Evolutionary conservation across 1,140 invertebrate genomes (phyloP).

Genomic region (Eubasilissa regina): DNA sequence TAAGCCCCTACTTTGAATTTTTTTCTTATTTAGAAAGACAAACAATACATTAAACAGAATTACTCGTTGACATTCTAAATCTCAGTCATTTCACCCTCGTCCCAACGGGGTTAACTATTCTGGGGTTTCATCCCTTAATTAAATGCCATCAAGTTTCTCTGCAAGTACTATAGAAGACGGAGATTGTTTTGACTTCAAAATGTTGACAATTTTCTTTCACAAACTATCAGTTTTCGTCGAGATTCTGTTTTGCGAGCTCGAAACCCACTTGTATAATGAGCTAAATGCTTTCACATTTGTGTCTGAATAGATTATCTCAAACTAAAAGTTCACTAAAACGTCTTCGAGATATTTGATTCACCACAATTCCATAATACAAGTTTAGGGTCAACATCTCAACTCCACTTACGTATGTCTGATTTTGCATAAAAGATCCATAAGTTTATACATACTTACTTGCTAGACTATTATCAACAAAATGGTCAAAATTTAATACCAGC

Average conservation of each 20-base stretch:
- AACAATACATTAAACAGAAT: constrained; percentile 3
- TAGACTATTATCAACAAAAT: no score
- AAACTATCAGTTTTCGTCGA: background rate
- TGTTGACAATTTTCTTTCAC: background rate
- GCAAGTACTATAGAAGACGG: constrained; percentile 6
- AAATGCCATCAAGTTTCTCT: constrained; percentile 43
- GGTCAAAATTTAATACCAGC: no score
- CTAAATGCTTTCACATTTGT: no score
- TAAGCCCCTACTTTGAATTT: background rate
- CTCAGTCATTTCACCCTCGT: background rate
- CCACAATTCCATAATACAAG: constrained; percentile 9
- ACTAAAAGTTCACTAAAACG: background rate
- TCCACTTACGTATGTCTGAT: background rate
- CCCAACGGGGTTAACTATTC: constrained; percentile 21
- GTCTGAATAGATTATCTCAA: no score
- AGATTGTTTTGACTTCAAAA: constrained; percentile 18
- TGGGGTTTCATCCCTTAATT: constrained; percentile 32
- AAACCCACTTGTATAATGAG: no score
- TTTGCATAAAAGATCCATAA: no score
- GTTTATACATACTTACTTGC: no score
- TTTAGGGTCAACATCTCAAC: constrained; percentile 14
- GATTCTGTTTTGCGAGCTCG: background rate
- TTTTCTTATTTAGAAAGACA: background rate
- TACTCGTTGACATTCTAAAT: constrained; percentile 27
- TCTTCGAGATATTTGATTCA: constrained; percentile 26